Conservation (phyloP, 2,797 vertebrate species). For the Alca torda region DNA sequence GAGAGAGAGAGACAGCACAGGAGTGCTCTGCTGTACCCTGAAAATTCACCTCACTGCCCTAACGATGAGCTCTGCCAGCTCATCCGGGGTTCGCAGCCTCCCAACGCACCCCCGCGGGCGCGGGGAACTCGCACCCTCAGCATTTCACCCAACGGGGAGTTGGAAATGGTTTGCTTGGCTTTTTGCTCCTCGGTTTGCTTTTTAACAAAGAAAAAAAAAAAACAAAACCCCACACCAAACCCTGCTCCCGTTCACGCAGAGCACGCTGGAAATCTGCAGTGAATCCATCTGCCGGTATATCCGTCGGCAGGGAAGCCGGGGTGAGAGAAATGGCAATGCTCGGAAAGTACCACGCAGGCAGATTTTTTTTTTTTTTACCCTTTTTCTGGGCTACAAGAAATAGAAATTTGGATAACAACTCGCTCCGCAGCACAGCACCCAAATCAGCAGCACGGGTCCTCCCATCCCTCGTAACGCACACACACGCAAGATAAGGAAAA, state of each 20-base stretch:
- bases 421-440: fast-evolving
- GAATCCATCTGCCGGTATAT: neutral
- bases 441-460: neutral
- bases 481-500: neutral
- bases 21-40: neutral
- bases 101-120: neutral
- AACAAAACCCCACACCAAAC: too few species aligned
- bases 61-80: neutral
- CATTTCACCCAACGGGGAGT: neutral
- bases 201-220: neutral
- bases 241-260: neutral
- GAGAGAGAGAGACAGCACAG: neutral
- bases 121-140: neutral
- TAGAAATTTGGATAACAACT: neutral
- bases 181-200: neutral
- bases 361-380: neutral
- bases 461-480: neutral
- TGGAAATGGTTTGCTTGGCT: neutral
- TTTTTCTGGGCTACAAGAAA: neutral
- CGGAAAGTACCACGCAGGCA: fast-evolving
- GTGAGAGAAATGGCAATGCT: neutral
- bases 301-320: fast-evolving
- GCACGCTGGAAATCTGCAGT: neutral
- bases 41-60: neutral
- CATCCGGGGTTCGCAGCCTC: neutral